Evolutionary conservation across 92 coral and sea anemone species (phyloP).

Genomic region (Porites cylindrica): DNA sequence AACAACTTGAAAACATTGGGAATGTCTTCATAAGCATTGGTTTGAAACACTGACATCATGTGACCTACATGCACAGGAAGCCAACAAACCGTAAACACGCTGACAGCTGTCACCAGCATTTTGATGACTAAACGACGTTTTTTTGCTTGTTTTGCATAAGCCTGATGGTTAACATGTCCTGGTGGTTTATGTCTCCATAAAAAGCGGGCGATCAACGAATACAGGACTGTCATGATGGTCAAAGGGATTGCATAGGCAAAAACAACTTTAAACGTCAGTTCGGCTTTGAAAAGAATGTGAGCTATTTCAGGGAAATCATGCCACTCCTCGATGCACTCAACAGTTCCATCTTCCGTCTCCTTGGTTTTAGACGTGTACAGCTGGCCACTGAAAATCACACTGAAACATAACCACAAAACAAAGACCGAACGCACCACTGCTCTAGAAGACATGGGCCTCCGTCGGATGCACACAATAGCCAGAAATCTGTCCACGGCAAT

Average conservation of each 20-base stretch:
- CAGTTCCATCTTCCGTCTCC: neutral
- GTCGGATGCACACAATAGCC: conserved; percentile 58
- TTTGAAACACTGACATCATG: neutral
- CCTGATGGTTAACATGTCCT: conserved; percentile 30
- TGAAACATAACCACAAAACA: neutral
- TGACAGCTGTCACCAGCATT: conserved; percentile 66
- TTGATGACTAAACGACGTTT: conserved; percentile 53
- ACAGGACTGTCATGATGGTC: conserved; percentile 52
- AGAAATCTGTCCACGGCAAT: conserved; percentile 61
- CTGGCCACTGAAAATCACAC: neutral
- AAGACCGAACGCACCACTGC: conserved; percentile 31
- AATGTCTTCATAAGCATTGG: neutral
- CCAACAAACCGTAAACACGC: conserved; percentile 70
- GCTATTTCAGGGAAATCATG: neutral
- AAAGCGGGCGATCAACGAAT: conserved; percentile 49
- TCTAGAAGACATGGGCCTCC: conserved; percentile 35
- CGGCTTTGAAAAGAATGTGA: neutral
- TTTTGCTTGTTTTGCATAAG: conserved; percentile 22
- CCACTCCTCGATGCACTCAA: neutral
- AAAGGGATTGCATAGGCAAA: neutral
- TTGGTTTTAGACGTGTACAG: neutral
- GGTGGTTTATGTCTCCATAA: conserved; percentile 52
- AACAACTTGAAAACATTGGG: neutral
- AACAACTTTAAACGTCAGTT: neutral
- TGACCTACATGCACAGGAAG: conserved; percentile 65